Percentiles rank a stretch among this genome's conserved stretches.
These are phyloP conservation scores for Podotricha telesiphe DNA, from an alignment of 2,888 invertebrate species.

Conservation along the genomic window DNA sequence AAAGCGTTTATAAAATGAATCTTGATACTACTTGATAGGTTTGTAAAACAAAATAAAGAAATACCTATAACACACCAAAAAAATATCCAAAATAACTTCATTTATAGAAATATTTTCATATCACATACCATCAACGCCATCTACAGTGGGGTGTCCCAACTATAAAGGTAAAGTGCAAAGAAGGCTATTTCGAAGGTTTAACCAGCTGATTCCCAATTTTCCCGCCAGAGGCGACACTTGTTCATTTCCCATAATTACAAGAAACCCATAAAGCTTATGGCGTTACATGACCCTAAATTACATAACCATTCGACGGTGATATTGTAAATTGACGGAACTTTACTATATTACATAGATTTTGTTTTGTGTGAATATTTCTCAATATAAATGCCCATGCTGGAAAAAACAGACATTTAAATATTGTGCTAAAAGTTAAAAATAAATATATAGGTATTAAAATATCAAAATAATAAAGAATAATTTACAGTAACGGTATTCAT, in stretches of 20 bases:
- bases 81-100: not conserved
- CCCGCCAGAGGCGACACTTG: slow-evolving; percentile 46
- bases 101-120: not conserved
- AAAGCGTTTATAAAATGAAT: too few relatives aligned
- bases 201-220: slow-evolving; percentile 27
- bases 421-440: too few relatives aligned
- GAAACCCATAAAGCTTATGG: not conserved
- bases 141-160: slow-evolving; percentile 47
- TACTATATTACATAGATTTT: not conserved
- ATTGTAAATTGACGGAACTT: not conserved
- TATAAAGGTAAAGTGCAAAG: slow-evolving; percentile 17
- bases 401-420: too few relatives aligned
- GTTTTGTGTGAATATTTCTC: too few relatives aligned
- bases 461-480: too few relatives aligned
- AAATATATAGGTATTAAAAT: too few relatives aligned
- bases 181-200: slow-evolving; percentile 24
- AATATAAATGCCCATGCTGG: too few relatives aligned
- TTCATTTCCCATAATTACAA: not conserved
- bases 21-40: too few relatives aligned
- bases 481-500: too few relatives aligned
- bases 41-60: too few relatives aligned
- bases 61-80: too few relatives aligned
- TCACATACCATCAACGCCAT: slow-evolving; percentile 12
- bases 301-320: not conserved
- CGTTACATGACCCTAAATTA: not conserved